A percentile compares a stretch with the other conserved stretches of the same genome.
Evolutionary conservation across 2,888 invertebrate genomes (phyloP).

Genomic region (Thymelicus sylvestris): DNA sequence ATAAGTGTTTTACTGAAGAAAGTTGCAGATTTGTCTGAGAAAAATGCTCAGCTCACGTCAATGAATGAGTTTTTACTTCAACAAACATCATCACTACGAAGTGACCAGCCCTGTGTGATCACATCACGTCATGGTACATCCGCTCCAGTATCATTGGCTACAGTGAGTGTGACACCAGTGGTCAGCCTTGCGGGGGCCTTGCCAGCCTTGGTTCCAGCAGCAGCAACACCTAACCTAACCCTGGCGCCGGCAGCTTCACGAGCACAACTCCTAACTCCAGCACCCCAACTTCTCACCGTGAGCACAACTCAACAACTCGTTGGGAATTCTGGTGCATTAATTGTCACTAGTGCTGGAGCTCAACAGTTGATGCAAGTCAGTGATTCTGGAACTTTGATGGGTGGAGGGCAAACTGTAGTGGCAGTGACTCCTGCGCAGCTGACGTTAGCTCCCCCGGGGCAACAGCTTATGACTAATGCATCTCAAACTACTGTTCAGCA

Average conservation of each 20-base stretch:
- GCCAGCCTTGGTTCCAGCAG: slow-evolving; percentile 72
- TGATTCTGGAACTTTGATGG: slow-evolving; percentile 79
- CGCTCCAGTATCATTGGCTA: slow-evolving; percentile 77
- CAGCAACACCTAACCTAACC: slow-evolving; percentile 70
- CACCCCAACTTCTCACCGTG: slow-evolving; percentile 77
- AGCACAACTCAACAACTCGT: slow-evolving; percentile 79
- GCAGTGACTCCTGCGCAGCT: slow-evolving; percentile 78
- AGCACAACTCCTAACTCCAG: slow-evolving; percentile 76
- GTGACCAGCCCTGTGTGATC: slow-evolving; percentile 77
- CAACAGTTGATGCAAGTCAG: slow-evolving; percentile 82
- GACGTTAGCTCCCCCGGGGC: slow-evolving; percentile 70
- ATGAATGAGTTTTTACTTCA: slow-evolving; percentile 80
- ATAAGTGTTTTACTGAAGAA: slow-evolving; percentile 77
- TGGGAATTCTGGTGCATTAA: slow-evolving; percentile 77
- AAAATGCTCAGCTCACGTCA: slow-evolving; percentile 74
- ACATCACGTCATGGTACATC: slow-evolving; percentile 78
- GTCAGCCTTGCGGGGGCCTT: slow-evolving; percentile 76
- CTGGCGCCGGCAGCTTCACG: slow-evolving; percentile 76
- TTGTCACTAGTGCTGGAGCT: slow-evolving; percentile 80
- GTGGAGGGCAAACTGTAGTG: slow-evolving; percentile 78
- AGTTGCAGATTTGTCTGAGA: slow-evolving; percentile 75
- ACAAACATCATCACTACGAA: slow-evolving; percentile 72
- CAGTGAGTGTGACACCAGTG: slow-evolving; percentile 79
- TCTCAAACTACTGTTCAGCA: slow-evolving; percentile 76
- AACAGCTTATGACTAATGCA: slow-evolving; percentile 73